Evolutionary conservation across 2,888 invertebrate genomes (phyloP).

Genomic region (Drosophila demipolita): DNA sequence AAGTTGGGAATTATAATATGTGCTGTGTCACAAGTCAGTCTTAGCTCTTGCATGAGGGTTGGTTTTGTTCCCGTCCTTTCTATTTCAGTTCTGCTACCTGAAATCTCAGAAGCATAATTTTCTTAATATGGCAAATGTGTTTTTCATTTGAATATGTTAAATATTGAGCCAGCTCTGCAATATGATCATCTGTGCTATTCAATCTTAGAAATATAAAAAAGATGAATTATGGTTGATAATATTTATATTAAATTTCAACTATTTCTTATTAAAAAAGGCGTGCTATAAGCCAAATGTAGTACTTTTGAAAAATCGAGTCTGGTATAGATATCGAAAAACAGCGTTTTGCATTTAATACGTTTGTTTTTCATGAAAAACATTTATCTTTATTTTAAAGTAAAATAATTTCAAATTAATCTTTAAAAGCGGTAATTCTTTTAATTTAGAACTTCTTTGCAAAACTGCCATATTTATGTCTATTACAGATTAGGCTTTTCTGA

Average conservation of each 20-base stretch:
- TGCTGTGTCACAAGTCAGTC: neutral
- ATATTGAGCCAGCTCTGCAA: slow-evolving; percentile 1
- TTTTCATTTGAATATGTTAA: neutral
- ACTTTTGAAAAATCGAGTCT: neutral
- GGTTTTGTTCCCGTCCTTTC: neutral
- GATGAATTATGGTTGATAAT: neutral
- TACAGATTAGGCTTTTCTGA: neutral
- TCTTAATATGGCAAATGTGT: too few relatives aligned
- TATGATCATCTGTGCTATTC: too few relatives aligned
- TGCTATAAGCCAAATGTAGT: neutral
- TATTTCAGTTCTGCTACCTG: neutral
- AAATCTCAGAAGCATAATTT: neutral
- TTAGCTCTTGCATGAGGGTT: neutral
- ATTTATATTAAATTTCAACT: neutral
- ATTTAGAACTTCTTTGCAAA: neutral
- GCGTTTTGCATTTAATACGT: neutral
- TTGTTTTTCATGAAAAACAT: neutral
- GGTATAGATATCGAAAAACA: neutral
- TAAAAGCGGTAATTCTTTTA: too few relatives aligned
- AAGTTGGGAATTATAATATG: slow-evolving; percentile 31
- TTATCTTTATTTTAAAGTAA: neutral
- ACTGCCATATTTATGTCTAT: slow-evolving; percentile 17
- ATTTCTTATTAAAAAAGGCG: neutral
- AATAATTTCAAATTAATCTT: too few relatives aligned
- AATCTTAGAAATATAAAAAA: neutral